Evolutionary conservation across 2,888 invertebrate genomes (phyloP), one percentile per base, ranked within the genome.

Genomic region (Hirtodrosophila alboralis): DNA sequence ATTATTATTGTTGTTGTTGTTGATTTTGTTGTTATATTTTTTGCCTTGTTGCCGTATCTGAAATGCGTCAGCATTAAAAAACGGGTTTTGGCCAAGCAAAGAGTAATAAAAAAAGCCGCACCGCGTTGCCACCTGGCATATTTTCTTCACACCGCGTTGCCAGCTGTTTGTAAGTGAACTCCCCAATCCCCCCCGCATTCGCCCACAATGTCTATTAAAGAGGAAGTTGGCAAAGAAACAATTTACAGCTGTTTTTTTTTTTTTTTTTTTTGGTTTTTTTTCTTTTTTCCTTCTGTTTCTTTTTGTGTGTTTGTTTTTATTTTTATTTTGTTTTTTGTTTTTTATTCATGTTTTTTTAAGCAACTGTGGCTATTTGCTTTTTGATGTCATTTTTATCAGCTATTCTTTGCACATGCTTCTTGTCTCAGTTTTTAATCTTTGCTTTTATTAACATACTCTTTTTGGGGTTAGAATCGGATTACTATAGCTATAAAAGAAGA

Each of bases 21-120:
- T n/a, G n/a, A n/a, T 23, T 9, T 16, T 38, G 28, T 31, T 47
- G 36, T 8, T 47, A 16, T 37, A 60, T 33, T 36, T 57, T 43
- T 47, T 60, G 49, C 51, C 59, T 67, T 58, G 56, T 61, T 38
- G 49, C 43, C 56, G 40, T 44, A 37, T 59, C 52, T 57, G 51
- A 54, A 75, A 60, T 75, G 59, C 75, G 75, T 75, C 66, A 69
- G 60, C 66, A 56, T 54, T 57, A 14, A 56, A 75, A 78, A 78
- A 78, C 33, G 57, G 77, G 78, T 78, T 75, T 64, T 36, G 36
- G 37, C 48, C 44, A 47, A 56, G 53, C 33, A 48, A 44, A 58
- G 52, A 71, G 57, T 36, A 31, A 56, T 14, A 47, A 34, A 6
- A 28, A 26, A 27, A 62, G 18, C 54, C 51, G 49, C 44, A 40